Conservation (phyloP, 2,113 vertebrate species). For the Nerophis ophidion region DNA sequence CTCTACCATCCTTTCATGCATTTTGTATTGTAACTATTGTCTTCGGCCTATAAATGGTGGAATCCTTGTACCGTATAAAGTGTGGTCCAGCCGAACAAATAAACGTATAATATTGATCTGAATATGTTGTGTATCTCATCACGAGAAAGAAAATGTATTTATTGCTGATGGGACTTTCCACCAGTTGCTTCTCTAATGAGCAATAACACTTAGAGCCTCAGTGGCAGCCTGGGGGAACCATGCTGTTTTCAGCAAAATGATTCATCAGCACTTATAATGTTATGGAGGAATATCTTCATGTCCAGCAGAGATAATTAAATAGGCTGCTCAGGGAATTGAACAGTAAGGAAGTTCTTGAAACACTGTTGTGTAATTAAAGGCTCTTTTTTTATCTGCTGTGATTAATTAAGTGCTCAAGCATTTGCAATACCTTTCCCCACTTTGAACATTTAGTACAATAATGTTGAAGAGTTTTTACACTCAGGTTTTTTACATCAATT, state of each 20-base stretch:
- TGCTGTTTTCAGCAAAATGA: slow-evolving; percentile 27
- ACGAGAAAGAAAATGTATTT: not conserved
- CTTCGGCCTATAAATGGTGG: too few relatives aligned
- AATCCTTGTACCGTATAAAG: too few relatives aligned
- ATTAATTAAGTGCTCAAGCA: slow-evolving; percentile 11
- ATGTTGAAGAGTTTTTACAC: too few relatives aligned
- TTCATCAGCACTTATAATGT: slow-evolving; percentile 38
- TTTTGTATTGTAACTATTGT: not conserved
- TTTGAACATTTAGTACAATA: not conserved
- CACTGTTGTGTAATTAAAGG: not conserved
- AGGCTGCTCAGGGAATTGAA: slow-evolving; percentile 29
- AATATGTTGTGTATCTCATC: not conserved
- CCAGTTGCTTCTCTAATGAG: slow-evolving; percentile 21
- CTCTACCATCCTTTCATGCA: slow-evolving; percentile 3
- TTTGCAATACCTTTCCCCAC: not conserved
- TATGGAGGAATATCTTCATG: slow-evolving; percentile 13
- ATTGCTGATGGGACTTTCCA: slow-evolving; percentile 21
- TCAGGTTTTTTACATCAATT: too few relatives aligned
- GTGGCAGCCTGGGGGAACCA: slow-evolving; percentile 17
- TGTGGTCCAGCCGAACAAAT: too few relatives aligned
- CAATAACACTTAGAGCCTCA: slow-evolving; percentile 21
- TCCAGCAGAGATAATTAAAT: slow-evolving; percentile 49
- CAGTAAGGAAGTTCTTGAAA: slow-evolving; percentile 5
- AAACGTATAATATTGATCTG: not conserved
- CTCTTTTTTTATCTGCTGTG: slow-evolving; percentile 2